Base-by-base conservation (phyloP, 2,797 vertebrate genomes). In the Brachyalestes nurse region DNA sequence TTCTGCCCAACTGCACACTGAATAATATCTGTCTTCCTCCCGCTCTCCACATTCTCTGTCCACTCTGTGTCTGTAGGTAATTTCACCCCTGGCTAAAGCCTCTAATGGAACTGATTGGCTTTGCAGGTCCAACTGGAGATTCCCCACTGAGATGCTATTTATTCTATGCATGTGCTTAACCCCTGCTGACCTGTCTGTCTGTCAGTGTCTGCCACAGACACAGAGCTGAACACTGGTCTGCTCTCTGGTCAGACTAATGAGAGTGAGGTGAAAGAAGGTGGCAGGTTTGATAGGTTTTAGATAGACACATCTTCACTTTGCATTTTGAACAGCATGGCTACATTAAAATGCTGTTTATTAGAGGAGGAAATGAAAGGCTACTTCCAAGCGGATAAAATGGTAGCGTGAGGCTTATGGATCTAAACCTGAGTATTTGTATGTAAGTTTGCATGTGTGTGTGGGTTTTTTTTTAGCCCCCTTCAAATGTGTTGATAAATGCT, bases 21-120 rank as follows among this genome's bases (percentile, higher is more conserved):
- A 58, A 78, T 51, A 51, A 78, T 78, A 67, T 72, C 42, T 72
- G 38, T 34, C 16, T 78, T 17, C 60, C 19, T 65, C 49, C 61
- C 16, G 45, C 38, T 69, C 58, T 55, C 75, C 21, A 28, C 28
- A 73, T 38, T 82, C 64, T 66, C 72, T 72, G 21, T 82, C 49
- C 69, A 16, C 51, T 72, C 10, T 84, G 85, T 87, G 85, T 79
- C 70, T 86, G 88, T 77, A 86, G 83, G 84, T 88, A 88, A 88
- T 93, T 93, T 93, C 87, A 89, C 86, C 86, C 92, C 87, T 85
- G 88, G 77, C 70, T 88, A 86, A 87, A 88, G 88, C 60, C 34
- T 49, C 86, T 92, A 91, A 90, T 90, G 82, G 80, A 85, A 88
- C 78, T 25, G 60, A 83, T 90, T 86, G 86, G 83, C 84, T 85